A percentile compares a stretch with the other conserved stretches of the same genome.
Evolutionary conservation across 2,113 vertebrate genomes (phyloP).

Genomic region (Oostethus manadensis): DNA sequence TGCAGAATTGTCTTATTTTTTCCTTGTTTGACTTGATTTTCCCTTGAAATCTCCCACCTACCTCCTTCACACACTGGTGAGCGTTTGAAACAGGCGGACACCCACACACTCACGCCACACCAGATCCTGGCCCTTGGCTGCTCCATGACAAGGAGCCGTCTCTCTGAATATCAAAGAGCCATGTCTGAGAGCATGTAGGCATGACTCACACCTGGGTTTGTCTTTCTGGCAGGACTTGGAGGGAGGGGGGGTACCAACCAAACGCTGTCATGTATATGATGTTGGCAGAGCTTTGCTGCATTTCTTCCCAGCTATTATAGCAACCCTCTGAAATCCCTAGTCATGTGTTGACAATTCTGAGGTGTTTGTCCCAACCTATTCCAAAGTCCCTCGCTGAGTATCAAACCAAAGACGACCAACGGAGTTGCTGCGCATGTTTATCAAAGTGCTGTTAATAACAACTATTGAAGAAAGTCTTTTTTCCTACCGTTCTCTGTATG

Average conservation of each 20-base stretch:
- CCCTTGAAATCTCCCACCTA: conserved; percentile 40
- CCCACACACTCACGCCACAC: conserved; percentile 50
- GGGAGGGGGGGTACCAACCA: conserved; percentile 43
- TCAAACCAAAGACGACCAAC: conserved; percentile 40
- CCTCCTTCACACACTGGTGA: conserved; percentile 27
- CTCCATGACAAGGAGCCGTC: conserved; percentile 54
- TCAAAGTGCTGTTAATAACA: conserved; percentile 55
- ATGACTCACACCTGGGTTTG: conserved; percentile 53
- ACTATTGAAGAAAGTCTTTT: conserved; percentile 25
- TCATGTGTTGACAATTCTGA: conserved; percentile 35
- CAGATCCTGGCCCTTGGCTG: conserved; percentile 43
- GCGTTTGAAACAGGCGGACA: conserved; percentile 62
- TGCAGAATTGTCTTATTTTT: conserved; percentile 30
- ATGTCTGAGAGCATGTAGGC: conserved; percentile 52
- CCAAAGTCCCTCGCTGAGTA: conserved; percentile 36
- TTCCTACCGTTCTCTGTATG: background rate
- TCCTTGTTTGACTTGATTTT: conserved; percentile 33
- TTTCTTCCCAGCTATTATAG: conserved; percentile 38
- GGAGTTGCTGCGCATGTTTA: conserved; percentile 53
- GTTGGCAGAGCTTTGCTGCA: conserved; percentile 23
- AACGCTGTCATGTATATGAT: conserved; percentile 22
- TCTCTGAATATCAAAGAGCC: conserved; percentile 62
- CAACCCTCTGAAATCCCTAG: conserved; percentile 41
- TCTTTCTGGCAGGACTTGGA: conserved; percentile 39
- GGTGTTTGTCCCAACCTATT: conserved; percentile 43